A percentile compares a stretch with the other conserved stretches of the same genome.
Evolutionary conservation across 2,113 vertebrate species (phyloP).

Genomic region (Myotis yumanensis): DNA sequence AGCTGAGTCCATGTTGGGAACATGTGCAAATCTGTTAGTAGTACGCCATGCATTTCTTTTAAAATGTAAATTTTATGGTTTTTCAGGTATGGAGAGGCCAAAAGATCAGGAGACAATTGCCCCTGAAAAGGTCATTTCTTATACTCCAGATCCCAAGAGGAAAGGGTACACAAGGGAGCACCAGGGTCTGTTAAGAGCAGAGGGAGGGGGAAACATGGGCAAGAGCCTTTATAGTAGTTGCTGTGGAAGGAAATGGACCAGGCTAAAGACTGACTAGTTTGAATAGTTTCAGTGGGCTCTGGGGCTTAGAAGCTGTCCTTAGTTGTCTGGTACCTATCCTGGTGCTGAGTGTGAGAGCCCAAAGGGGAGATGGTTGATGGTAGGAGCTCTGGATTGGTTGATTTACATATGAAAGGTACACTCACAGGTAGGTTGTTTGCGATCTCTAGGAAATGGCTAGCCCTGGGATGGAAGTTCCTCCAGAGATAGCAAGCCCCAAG

Average conservation of each 20-base stretch:
- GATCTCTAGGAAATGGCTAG: background rate
- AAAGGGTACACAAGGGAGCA: background rate
- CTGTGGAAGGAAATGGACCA: background rate
- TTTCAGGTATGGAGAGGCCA: background rate
- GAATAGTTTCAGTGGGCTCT: background rate
- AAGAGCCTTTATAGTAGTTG: background rate
- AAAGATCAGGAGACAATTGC: too few species aligned
- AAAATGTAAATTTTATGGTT: background rate
- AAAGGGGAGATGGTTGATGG: background rate
- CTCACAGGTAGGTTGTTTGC: too few species aligned
- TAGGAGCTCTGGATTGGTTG: background rate
- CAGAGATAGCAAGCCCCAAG: background rate
- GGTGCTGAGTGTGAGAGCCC: background rate
- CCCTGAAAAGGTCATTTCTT: background rate
- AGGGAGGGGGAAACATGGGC: background rate
- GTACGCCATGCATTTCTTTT: accelerated
- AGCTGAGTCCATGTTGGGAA: too few species aligned
- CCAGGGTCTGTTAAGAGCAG: background rate
- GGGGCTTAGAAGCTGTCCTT: background rate
- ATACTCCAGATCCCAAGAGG: background rate
- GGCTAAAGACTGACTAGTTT: background rate
- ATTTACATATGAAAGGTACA: background rate
- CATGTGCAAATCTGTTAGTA: background rate
- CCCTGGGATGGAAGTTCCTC: background rate
- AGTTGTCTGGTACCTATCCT: background rate